Base-by-base conservation (phyloP, 37 sponge, comb jelly and placozoan species). In the Aphrocallistes beatrix region DNA sequence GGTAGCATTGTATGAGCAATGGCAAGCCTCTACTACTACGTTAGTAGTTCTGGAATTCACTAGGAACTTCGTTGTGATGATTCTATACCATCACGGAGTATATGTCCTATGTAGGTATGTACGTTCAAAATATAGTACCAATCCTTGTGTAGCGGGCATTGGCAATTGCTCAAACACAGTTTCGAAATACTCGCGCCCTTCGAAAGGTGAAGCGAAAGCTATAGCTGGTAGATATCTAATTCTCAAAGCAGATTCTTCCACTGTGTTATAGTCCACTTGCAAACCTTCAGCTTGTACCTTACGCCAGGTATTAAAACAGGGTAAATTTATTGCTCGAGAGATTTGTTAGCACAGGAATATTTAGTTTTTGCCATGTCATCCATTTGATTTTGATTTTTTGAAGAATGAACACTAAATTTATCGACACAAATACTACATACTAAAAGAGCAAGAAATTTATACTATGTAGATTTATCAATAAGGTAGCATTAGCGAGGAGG, bases 191-290 rank as follows among this genome's bases (percentile, higher is more conserved):
- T 60, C 75, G 21, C 21, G 8, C 17, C 10, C 75, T 3, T 60
- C 75, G 17, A 60, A 60, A 28, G 75, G 75, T 60, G 75, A 13
- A 13, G n/a, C 75, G 21, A 60, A 60, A 13, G 75, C 75, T 19
- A 32, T 19, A 6, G 8, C 25, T 60, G 75, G 75, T 60, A 60
- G 21, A 13, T 60, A 60, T 13, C 75, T 3, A 60, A 60, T 60
- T 60, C 75, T 60, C 21, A 60, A 13, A 60, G 75, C 75, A 60
- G n/a, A 13, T 3, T 60, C 75, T 60, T 21, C 75, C 10, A 25
- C 21, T 60, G 75, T 60, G 75, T 60, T 60, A 60, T 60, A 60
- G n/a, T n/a, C n/a, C n/a, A n/a, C n/a, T n/a, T n/a, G n/a, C n/a
- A n/a, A n/a, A n/a, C n/a, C n/a, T n/a, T n/a, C n/a, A n/a, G n/a